phyloP scores from a whole-genome alignment of 2,888 invertebrate species.

The Hydropsyche betteni region DNA sequence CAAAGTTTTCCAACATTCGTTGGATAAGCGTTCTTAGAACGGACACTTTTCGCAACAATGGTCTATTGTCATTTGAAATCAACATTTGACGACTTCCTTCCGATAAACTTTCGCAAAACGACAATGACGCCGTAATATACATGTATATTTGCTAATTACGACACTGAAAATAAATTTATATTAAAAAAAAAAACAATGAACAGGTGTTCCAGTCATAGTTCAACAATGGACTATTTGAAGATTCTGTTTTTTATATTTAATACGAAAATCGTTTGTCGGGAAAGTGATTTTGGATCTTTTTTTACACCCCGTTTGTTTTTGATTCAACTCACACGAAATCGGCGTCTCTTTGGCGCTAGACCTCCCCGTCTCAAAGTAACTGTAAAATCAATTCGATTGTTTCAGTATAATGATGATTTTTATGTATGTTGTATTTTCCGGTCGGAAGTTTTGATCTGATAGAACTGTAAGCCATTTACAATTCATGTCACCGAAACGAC shows the following conservation, averaged over 20 bases:
- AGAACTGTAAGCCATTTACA: neutral
- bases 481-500: neutral
- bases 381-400: conserved; percentile 13
- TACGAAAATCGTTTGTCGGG: no score
- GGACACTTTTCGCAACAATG: conserved; percentile 6
- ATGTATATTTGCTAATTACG: conserved; percentile 3
- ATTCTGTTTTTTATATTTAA: neutral
- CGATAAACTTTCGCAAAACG: conserved; percentile 10
- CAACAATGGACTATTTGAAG: neutral
- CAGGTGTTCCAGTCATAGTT: no score
- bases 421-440: neutral
- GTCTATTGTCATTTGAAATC: conserved; percentile 10
- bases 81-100: conserved; percentile 16
- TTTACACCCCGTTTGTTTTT: no score
- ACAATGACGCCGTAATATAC: neutral
- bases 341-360: neutral
- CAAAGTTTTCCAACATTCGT: no score
- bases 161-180: neutral
- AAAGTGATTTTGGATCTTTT: no score
- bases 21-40: no score
- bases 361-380: conserved; percentile 15
- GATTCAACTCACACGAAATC: no score
- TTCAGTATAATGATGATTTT: neutral
- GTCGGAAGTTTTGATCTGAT: conserved; percentile 21
- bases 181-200: neutral